Base-by-base conservation (phyloP, 2,113 vertebrate species). In the Gallinago media region DNA sequence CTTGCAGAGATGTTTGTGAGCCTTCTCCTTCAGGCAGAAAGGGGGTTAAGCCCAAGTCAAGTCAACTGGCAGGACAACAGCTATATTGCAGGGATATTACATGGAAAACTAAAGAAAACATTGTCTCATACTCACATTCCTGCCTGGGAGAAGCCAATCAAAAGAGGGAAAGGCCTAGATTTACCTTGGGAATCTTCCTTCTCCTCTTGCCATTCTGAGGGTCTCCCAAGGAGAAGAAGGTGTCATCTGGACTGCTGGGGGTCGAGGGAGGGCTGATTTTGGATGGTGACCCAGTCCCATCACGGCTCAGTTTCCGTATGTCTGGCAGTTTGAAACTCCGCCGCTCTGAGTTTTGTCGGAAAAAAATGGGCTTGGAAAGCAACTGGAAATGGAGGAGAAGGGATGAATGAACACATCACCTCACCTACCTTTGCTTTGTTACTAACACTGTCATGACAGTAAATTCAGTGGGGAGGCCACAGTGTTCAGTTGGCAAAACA, bases 191-290 rank as follows among this genome's bases (percentile, higher is more conserved):
- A 97, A 99, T 99, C 98, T 99, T 99, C 86, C 92, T 98, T 97
- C 98, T 99, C 94, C 98, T 98, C 73, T 98, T 98, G 84, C 99
- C 99, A 85, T 99, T 99, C 95, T 99, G 99, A 10, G 98, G 97
- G 95, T 99, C 99, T 95, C 99, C 99, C 6, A 99, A 98, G 88
- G 98, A 99, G 96, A 99, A 99, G 70, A 99, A 98, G n/a, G 99
- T 98, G 96, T 99, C 99, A 11, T 99, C 99, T 1, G 99, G 99
- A 91, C 99, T 99, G 98, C 99, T 99, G 76, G 99, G 99, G 2
- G 99, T 99, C 4, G 99, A 99, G 10, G 99, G 99, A 22, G 99
- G 99, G 90, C 99, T 99, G 96, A 98, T 97, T 67, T 98, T 99
- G 79, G 98, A 99, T 18, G 99, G 99, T 8, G 99, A 99, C 42